Evolutionary conservation across 2,888 invertebrate genomes (phyloP), one percentile per base, ranked within the genome.

Genomic region (Alcis repandata): DNA sequence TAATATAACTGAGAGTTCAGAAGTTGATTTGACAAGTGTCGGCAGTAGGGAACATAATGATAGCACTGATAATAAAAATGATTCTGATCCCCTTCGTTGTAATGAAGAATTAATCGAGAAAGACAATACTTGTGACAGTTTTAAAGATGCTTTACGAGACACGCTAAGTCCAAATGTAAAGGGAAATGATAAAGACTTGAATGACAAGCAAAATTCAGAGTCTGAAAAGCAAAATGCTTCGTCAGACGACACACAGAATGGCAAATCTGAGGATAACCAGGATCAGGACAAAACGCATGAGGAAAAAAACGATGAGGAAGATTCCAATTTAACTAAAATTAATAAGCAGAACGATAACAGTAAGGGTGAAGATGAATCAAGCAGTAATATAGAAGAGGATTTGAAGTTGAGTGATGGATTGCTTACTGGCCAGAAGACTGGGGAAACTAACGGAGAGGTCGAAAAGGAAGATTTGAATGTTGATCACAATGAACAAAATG

Each of bases 1-100:
- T 11, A 84, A 87, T 70, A 79, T 75, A 48, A 77, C 69, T 70
- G 88, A 87, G 40, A 83, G 68, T 36, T 87, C 85, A 66, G 90
- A 90, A 68, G 89, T 92, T 1, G 91, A 92, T 77, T 76, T 91
- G 63, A 91, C 92, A 1, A 87, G 81, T 11, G 76, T 79, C 11
- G 86, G 80, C n/a, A 89, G 84, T 68, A 93, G 94, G 72, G 94
- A 94, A 69, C 92, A 87, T 64, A 94, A 94, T 69, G 93, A 94
- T 64, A 91, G 94, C 72, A 79, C 82, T 15, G 92, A 91, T 71
- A 89, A 87, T 63, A 76, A 67, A 68, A 76, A 75, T 58, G 68
- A 63, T 6, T 59, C 40, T 8, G 74, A 73, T 63, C 56, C 71
- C 27, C 63, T 71, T 48, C 62, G 70, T 43, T 36, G 53, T 40